phyloP scores from a whole-genome alignment of 2,888 invertebrate species.

The Hirtodrosophila cameraria region DNA sequence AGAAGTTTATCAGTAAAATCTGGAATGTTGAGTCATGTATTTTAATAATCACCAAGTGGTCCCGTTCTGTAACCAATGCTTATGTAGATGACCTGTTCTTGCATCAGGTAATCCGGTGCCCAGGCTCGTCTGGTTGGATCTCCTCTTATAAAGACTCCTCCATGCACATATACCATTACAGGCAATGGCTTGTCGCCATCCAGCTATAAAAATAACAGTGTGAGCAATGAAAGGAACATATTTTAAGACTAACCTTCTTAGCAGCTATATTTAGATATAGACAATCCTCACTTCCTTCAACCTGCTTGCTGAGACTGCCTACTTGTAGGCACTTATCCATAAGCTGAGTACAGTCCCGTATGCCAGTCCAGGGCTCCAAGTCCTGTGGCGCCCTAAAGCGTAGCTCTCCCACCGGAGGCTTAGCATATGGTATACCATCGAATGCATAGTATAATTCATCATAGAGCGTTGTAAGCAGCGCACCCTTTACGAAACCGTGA shows the following conservation, averaged over 20 bases:
- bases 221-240: no score
- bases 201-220: slow-evolving; percentile 36
- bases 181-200: slow-evolving; percentile 46
- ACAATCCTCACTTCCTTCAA: slow-evolving; percentile 78
- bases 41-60: slow-evolving; percentile 70
- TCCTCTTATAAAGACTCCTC: slow-evolving; percentile 57
- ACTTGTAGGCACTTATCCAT: slow-evolving; percentile 63
- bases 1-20: not conserved
- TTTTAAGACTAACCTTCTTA: slow-evolving; percentile 46
- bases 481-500: no score
- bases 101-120: slow-evolving; percentile 84
- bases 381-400: slow-evolving; percentile 81
- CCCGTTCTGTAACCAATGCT: slow-evolving; percentile 84
- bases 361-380: slow-evolving; percentile 82
- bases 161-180: slow-evolving; percentile 72
- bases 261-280: slow-evolving; percentile 73
- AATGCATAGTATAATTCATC: slow-evolving; percentile 72
- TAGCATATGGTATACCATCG: slow-evolving; percentile 77
- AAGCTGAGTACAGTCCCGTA: slow-evolving; percentile 56
- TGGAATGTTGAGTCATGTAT: no score
- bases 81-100: slow-evolving; percentile 82
- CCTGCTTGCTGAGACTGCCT: slow-evolving; percentile 52
- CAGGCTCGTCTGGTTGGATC: slow-evolving; percentile 68
- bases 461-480: no score
- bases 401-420: slow-evolving; percentile 66